Conservation (phyloP, 1,140 invertebrate genomes). For the Drusus annulatus region DNA sequence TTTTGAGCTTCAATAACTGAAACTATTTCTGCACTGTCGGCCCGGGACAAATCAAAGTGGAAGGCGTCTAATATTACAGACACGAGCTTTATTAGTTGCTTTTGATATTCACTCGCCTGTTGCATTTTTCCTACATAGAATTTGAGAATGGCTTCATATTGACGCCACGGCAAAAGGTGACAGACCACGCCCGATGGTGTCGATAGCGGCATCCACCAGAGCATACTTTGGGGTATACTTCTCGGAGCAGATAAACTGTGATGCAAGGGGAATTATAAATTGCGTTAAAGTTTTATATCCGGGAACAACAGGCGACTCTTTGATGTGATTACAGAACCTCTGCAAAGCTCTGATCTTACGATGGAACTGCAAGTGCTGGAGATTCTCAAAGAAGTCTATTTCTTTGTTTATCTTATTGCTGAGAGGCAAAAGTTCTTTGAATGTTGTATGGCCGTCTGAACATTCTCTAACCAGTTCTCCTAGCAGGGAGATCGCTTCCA, state of each 20-base stretch:
- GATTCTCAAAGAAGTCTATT: constrained; percentile 95
- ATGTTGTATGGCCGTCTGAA: constrained; percentile 77
- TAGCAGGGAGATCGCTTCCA: constrained; percentile 85
- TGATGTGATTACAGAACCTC: constrained; percentile 76
- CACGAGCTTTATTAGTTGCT: constrained; percentile 85
- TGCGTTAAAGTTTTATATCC: constrained; percentile 82
- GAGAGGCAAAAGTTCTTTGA: constrained; percentile 82
- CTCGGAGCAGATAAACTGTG: constrained; percentile 85
- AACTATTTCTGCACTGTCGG: constrained; percentile 59
- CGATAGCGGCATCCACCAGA: constrained; percentile 88
- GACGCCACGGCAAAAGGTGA: constrained; percentile 86
- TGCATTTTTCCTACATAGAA: constrained; percentile 85
- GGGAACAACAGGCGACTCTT: constrained; percentile 73
- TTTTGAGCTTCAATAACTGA: constrained; percentile 6
- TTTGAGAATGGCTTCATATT: constrained; percentile 86
- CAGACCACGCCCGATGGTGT: constrained; percentile 83
- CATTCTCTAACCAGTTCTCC: constrained; percentile 83
- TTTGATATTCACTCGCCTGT: constrained; percentile 81
- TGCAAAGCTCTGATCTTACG: constrained; percentile 84
- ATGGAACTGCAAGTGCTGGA: constrained; percentile 89
- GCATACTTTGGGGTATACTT: constrained; percentile 83
- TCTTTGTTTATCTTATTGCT: constrained; percentile 84
- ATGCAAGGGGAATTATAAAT: constrained; percentile 88
- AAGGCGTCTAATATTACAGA: constrained; percentile 91
- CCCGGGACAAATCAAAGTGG: constrained; percentile 90